Evolutionary conservation across 2,797 vertebrate species (phyloP), one percentile per base, ranked within the genome.

Genomic region (Staurois parvus): DNA sequence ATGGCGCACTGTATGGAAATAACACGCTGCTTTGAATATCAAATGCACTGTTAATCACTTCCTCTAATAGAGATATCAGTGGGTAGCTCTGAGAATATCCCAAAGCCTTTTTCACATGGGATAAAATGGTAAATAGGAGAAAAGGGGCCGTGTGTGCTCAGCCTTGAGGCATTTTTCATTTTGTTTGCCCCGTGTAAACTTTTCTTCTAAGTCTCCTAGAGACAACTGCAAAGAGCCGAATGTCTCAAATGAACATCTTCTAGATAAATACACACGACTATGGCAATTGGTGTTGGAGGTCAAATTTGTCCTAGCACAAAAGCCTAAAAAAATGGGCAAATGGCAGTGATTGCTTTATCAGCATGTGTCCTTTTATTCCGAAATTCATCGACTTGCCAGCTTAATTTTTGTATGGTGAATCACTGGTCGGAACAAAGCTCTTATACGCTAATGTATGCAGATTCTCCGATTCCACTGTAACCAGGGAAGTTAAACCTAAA

Each of bases 201-300:
- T 88, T 56, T 82, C 45, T 88, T 90, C 84, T 83, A 87, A 79
- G 88, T 82, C 73, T 85, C 80, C 70, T 72, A 88, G 89, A 90
- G 89, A 91, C 91, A 91, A 90, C 87, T 79, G 59, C 87, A 89
- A 87, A 90, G 88, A 90, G 89, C 87, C 88, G 5, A 37, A 88
- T 87, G 87, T 76, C 76, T 76, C 52, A 64, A 79, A 83, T 85
- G 83, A 78, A 79, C 30, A 66, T 72, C 42, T 85, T 81, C 76
- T 77, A 74, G 32, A 72, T 72, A 85, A 79, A 72, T 88, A 75
- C 42, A 78, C 76, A 74, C 84, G 84, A 81, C 86, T 88, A 90
- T 91, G 88, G 84, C 88, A 91, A 89, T 90, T 85, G 88, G 88
- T 82, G 83, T 64, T 83, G 40, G 34, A 19, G 91, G 85, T 74